Evolutionary conservation across 2,797 vertebrate genomes (phyloP).

Genomic region (Basileuterus tristriatus): DNA sequence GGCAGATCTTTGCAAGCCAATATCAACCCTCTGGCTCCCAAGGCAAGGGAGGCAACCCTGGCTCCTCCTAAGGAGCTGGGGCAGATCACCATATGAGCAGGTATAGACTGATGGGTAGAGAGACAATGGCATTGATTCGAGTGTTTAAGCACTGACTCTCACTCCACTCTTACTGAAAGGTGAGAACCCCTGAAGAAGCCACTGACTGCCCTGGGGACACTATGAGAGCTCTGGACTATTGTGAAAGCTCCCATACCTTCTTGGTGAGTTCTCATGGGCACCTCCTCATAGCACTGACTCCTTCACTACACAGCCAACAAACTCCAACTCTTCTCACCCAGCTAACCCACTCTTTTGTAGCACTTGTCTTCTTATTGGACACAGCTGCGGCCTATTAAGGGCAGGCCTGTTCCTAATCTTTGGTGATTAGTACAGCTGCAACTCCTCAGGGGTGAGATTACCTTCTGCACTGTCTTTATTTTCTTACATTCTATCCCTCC

Average conservation of each 20-base stretch:
- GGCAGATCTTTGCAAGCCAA: neutral
- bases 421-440: no score
- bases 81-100: neutral
- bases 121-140: neutral
- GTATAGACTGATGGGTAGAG: neutral
- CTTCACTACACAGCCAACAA: no score
- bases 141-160: neutral
- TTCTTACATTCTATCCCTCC: no score
- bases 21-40: neutral
- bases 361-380: no score
- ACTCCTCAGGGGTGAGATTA: no score
- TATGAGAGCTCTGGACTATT: neutral
- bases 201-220: neutral
- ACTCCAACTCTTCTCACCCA: rapidly evolving
- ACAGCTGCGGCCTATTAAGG: no score
- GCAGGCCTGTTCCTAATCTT: no score
- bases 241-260: no score
- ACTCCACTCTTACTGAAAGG: neutral
- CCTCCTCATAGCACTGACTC: no score
- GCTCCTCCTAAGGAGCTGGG: neutral
- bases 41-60: neutral
- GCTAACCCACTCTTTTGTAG: no score
- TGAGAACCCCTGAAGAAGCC: neutral
- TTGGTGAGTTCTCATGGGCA: no score
- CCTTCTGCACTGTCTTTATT: no score